Conservation (phyloP, 2,113 vertebrate species). For the Megaceryle torquata region DNA sequence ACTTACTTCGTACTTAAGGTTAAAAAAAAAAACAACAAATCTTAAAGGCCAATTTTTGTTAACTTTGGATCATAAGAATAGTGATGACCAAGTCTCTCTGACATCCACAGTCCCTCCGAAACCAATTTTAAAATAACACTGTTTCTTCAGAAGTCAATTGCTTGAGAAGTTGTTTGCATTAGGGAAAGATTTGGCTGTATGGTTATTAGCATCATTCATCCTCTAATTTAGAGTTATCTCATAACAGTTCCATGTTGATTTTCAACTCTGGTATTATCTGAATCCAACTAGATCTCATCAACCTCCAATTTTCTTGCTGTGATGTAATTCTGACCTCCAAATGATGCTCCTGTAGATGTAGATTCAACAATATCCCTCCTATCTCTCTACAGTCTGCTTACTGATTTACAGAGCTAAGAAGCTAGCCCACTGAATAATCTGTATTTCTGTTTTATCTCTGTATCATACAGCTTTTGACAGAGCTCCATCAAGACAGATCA, state of each 20-base stretch:
- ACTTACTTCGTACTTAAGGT: neutral
- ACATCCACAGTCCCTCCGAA: neutral
- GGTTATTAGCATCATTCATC: neutral
- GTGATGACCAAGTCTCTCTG: slow-evolving; percentile 6
- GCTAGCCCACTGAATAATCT: neutral
- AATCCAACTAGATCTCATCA: neutral
- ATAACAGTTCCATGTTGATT: neutral
- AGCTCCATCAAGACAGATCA: neutral
- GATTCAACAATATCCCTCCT: neutral
- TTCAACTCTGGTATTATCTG: neutral
- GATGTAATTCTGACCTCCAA: neutral
- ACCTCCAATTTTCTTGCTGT: neutral
- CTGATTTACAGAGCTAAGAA: neutral
- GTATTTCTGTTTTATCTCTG: neutral
- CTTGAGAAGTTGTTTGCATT: neutral
- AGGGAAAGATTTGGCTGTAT: neutral
- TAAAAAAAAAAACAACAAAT: neutral
- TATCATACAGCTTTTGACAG: neutral
- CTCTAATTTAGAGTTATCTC: neutral
- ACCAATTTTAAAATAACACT: slow-evolving; percentile 10
- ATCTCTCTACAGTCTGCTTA: neutral
- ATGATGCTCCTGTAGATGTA: neutral
- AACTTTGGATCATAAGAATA: slow-evolving; percentile 16
- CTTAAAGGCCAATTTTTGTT: neutral
- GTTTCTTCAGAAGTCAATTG: neutral